A percentile compares a stretch with the other conserved stretches of the same genome.
These are phyloP conservation scores for Carposina sasakii DNA, from an alignment of 1,140 invertebrate genomes.

Conservation along the genomic window DNA sequence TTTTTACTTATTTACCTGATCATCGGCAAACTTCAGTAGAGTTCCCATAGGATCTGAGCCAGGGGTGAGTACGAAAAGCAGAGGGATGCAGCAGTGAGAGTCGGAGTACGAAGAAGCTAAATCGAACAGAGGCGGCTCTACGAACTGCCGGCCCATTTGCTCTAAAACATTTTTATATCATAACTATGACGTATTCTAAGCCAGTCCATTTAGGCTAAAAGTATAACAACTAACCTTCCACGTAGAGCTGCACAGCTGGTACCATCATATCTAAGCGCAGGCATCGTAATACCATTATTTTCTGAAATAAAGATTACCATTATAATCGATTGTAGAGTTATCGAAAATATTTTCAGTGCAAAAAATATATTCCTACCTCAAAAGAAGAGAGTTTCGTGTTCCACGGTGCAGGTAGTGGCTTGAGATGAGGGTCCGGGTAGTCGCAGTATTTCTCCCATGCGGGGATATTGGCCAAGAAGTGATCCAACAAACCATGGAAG, in stretches of 20 bases:
- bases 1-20: conserved; percentile 76
- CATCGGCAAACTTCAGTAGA: conserved; percentile 90
- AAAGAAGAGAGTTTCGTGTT: conserved; percentile 77
- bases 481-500: conserved; percentile 76
- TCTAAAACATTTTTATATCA: no score
- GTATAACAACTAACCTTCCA: conserved; percentile 80
- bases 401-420: conserved; percentile 80
- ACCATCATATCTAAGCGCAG: conserved; percentile 92
- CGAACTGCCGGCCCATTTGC: conserved; percentile 83
- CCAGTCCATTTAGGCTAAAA: no score
- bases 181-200: no score
- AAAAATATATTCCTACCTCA: conserved; percentile 71
- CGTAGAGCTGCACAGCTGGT: conserved; percentile 84
- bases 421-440: conserved; percentile 78
- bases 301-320: conserved; percentile 76
- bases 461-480: conserved; percentile 73
- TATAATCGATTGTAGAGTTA: background rate
- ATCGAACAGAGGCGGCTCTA: conserved; percentile 93
- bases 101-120: conserved; percentile 87
- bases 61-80: conserved; percentile 94
- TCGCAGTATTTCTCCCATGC: conserved; percentile 87
- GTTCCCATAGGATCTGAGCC: conserved; percentile 93
- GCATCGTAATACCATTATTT: conserved; percentile 84
- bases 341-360: background rate
- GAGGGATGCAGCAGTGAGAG: conserved; percentile 87